Conservation (phyloP, 2,797 vertebrate genomes). For the Dromococcyx pavoninus region DNA sequence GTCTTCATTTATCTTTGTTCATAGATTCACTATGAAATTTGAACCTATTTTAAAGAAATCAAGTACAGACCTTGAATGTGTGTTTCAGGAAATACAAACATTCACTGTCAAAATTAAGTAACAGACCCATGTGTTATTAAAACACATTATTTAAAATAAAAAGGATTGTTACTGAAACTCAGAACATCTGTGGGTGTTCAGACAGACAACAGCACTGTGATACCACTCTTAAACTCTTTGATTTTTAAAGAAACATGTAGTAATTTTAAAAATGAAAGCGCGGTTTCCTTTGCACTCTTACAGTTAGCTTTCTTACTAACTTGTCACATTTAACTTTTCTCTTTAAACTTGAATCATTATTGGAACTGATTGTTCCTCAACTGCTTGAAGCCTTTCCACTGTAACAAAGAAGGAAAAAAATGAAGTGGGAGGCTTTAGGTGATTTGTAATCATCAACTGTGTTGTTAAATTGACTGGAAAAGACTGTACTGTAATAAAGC, state of each 20-base stretch:
- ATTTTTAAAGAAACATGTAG: background rate
- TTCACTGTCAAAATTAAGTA: background rate
- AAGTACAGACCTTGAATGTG: background rate
- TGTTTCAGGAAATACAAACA: background rate
- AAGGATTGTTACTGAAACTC: background rate
- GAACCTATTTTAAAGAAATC: background rate
- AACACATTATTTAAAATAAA: background rate
- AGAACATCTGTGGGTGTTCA: background rate
- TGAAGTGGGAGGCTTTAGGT: slow-evolving; percentile 12
- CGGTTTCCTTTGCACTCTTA: slow-evolving; percentile 6
- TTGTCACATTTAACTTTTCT: background rate
- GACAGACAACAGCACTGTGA: background rate
- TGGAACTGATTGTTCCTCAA: slow-evolving; percentile 15
- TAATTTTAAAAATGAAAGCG: background rate
- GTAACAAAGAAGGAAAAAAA: background rate
- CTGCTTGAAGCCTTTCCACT: background rate
- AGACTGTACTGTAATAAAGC: slow-evolving; percentile 47
- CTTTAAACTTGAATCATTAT: slow-evolving; percentile 13
- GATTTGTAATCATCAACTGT: background rate
- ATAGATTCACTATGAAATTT: background rate
- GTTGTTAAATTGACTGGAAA: slow-evolving; percentile 30
- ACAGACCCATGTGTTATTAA: background rate
- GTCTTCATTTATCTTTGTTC: background rate
- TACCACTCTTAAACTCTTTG: background rate
- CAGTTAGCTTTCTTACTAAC: background rate